A percentile compares a stretch with the other conserved stretches of the same genome.
Evolutionary conservation across 2,888 invertebrate genomes (phyloP).

Genomic region (Diadromus collaris): DNA sequence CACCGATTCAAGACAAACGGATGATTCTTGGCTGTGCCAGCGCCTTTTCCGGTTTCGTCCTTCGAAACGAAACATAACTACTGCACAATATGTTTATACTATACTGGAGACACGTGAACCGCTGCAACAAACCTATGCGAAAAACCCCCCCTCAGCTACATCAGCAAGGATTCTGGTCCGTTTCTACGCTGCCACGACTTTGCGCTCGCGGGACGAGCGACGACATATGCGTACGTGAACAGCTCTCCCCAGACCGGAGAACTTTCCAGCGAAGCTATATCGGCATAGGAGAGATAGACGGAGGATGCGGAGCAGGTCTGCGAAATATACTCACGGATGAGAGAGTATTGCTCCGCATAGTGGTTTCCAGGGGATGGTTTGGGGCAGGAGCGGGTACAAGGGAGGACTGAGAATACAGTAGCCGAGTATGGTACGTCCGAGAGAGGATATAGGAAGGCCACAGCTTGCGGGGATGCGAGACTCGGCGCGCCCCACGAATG

Average conservation of each 20-base stretch:
- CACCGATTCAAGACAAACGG: slow-evolving; percentile 53
- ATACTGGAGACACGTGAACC: slow-evolving; percentile 47
- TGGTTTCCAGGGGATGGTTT: slow-evolving; percentile 15
- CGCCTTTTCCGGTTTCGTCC: slow-evolving; percentile 3
- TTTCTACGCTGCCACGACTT: background rate
- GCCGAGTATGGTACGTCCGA: slow-evolving; percentile 30
- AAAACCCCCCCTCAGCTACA: background rate
- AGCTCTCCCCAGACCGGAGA: slow-evolving; percentile 11
- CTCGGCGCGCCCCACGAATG: slow-evolving; percentile 77
- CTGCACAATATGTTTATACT: slow-evolving; percentile 35
- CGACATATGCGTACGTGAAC: slow-evolving; percentile 57
- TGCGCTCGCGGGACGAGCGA: slow-evolving; percentile 24
- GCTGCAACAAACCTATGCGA: slow-evolving; percentile 18
- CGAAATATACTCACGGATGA: slow-evolving; percentile 31
- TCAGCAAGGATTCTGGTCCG: background rate
- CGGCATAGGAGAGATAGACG: slow-evolving; percentile 18
- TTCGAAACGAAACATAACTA: slow-evolving; percentile 45
- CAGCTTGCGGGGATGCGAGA: slow-evolving; percentile 77
- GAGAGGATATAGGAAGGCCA: slow-evolving; percentile 62
- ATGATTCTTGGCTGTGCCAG: slow-evolving; percentile 10
- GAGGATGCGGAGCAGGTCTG: slow-evolving; percentile 16
- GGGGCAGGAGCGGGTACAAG: slow-evolving; percentile 16
- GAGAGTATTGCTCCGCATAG: slow-evolving; percentile 34
- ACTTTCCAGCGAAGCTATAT: background rate
- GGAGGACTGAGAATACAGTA: slow-evolving; percentile 47